Evolutionary conservation across 2,888 invertebrate species (phyloP).

Genomic region (Lochmaea crataegi): DNA sequence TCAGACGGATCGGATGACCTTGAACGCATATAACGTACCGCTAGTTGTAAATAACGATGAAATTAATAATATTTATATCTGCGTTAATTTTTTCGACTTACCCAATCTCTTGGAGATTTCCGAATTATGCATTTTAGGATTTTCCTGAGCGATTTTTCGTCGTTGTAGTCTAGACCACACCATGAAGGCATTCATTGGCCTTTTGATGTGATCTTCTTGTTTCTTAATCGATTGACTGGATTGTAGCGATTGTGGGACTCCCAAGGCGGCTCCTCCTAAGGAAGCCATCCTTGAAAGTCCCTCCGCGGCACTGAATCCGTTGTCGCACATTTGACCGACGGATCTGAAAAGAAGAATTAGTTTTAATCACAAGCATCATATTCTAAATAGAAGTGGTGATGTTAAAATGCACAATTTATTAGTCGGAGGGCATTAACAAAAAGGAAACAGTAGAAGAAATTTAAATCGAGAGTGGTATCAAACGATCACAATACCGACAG

Average conservation of each 20-base stretch:
- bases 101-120: constrained; percentile 95
- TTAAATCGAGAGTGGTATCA: too few species aligned
- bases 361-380: neutral
- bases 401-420: too few species aligned
- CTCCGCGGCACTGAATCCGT: constrained; percentile 74
- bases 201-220: constrained; percentile 90
- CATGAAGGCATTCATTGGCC: constrained; percentile 99
- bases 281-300: constrained; percentile 70
- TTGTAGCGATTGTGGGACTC: constrained; percentile 69
- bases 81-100: constrained; percentile 64
- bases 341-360: constrained; percentile 39
- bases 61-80: too few species aligned
- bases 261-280: constrained; percentile 70
- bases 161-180: constrained; percentile 95
- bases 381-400: neutral
- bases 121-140: constrained; percentile 98
- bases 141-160: constrained; percentile 95
- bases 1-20: too few species aligned
- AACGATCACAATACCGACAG: too few species aligned
- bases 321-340: constrained; percentile 74
- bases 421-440: too few species aligned
- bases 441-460: too few species aligned
- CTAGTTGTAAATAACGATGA: too few species aligned
- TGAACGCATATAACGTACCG: too few species aligned
- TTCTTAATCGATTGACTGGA: constrained; percentile 68